A percentile compares a stretch with the other conserved stretches of the same genome.
phyloP scores from a whole-genome alignment of 2,113 vertebrate genomes.

The Prunella himalayana region DNA sequence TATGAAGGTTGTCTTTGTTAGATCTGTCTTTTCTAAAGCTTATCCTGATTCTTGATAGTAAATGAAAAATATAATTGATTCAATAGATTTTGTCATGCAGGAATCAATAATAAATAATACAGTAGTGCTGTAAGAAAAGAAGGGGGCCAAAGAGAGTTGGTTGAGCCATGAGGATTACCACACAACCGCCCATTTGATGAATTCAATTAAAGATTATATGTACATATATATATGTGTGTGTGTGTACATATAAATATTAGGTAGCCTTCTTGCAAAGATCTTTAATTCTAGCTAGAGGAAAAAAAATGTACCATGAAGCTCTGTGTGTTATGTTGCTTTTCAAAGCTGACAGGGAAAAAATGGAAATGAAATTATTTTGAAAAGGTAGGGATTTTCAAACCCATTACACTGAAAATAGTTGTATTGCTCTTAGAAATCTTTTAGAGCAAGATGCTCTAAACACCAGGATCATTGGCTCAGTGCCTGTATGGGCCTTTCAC shows the following conservation, averaged over 20 bases:
- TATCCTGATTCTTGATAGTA: neutral
- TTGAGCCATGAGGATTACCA: neutral
- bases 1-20: neutral
- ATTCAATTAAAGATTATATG: neutral
- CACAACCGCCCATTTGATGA: accelerated
- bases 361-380: neutral
- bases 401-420: neutral
- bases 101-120: neutral
- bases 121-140: neutral
- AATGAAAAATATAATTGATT: neutral
- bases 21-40: neutral
- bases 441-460: neutral
- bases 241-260: neutral
- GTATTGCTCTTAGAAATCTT: neutral
- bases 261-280: neutral
- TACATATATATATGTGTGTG: too few species aligned
- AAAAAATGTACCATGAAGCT: neutral
- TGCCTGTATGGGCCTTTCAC: neutral
- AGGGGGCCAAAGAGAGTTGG: neutral
- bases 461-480: conserved; percentile 8
- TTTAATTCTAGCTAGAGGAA: neutral
- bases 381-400: neutral
- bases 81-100: neutral
- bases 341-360: neutral
- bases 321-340: neutral